phyloP scores from a whole-genome alignment of 2,888 invertebrate genomes.

The Lutraria lutraria region DNA sequence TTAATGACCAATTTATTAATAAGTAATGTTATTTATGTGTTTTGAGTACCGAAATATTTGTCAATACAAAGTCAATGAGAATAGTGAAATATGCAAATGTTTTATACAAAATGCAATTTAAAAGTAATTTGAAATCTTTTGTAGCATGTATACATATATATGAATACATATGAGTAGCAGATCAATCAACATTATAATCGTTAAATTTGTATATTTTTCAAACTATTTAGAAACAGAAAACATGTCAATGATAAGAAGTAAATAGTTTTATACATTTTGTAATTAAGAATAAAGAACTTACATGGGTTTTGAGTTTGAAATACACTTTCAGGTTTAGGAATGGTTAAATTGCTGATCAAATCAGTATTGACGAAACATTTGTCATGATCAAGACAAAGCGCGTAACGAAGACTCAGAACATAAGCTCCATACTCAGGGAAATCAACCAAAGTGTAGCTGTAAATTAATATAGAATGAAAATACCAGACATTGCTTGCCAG shows the following conservation, averaged over 20 bases:
- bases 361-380: not conserved
- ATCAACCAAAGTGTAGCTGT: not conserved
- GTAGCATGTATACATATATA: no score
- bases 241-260: no score
- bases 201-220: no score
- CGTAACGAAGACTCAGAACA: constrained; percentile 6
- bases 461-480: not conserved
- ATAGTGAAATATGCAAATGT: not conserved
- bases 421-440: not conserved
- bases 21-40: no score
- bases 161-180: no score
- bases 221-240: not conserved
- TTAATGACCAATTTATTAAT: no score
- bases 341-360: constrained; percentile 28
- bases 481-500: no score
- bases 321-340: not conserved
- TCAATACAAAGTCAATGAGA: no score
- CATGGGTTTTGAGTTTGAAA: not conserved
- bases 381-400: not conserved
- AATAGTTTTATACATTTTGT: no score
- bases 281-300: not conserved
- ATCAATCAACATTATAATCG: not conserved
- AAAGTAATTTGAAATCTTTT: no score
- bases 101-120: not conserved
- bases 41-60: no score